Evolutionary conservation across 2,113 vertebrate species (phyloP).

Genomic region (Hoplias malabaricus): DNA sequence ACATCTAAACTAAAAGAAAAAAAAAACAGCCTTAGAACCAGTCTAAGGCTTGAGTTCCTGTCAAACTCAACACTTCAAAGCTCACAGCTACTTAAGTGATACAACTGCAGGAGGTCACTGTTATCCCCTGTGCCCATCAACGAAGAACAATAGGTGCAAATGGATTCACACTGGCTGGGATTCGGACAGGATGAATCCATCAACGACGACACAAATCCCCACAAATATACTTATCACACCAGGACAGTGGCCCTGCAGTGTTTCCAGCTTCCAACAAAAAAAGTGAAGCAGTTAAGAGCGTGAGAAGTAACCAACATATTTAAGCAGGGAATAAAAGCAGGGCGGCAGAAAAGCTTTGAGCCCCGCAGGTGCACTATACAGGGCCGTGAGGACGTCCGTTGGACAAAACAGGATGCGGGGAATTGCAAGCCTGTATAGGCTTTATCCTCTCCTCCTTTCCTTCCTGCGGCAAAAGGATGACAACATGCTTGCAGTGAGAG

Average conservation of each 20-base stretch:
- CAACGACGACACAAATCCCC: slow-evolving; percentile 33
- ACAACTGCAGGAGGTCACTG: slow-evolving; percentile 30
- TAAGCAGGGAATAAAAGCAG: slow-evolving; percentile 17
- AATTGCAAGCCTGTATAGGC: slow-evolving; percentile 54
- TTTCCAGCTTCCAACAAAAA: slow-evolving; percentile 33
- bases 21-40: no score
- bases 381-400: slow-evolving; percentile 42
- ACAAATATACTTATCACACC: slow-evolving; percentile 23
- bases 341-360: slow-evolving; percentile 12
- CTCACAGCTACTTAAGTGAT: slow-evolving; percentile 17
- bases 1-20: not conserved
- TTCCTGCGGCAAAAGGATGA: slow-evolving; percentile 59
- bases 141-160: slow-evolving; percentile 32
- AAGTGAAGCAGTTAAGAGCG: not conserved
- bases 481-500: slow-evolving; percentile 43
- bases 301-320: slow-evolving; percentile 3
- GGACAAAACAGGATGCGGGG: slow-evolving; percentile 64
- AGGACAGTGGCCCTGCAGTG: slow-evolving; percentile 6
- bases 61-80: not conserved
- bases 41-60: not conserved
- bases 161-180: slow-evolving; percentile 31
- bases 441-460: slow-evolving; percentile 70
- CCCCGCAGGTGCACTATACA: slow-evolving; percentile 25
- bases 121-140: slow-evolving; percentile 31
- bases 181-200: slow-evolving; percentile 30